A percentile compares a stretch with the other conserved stretches of the same genome.
Evolutionary conservation across 2,797 vertebrate genomes (phyloP).

Genomic region (Danio jaintianensis): DNA sequence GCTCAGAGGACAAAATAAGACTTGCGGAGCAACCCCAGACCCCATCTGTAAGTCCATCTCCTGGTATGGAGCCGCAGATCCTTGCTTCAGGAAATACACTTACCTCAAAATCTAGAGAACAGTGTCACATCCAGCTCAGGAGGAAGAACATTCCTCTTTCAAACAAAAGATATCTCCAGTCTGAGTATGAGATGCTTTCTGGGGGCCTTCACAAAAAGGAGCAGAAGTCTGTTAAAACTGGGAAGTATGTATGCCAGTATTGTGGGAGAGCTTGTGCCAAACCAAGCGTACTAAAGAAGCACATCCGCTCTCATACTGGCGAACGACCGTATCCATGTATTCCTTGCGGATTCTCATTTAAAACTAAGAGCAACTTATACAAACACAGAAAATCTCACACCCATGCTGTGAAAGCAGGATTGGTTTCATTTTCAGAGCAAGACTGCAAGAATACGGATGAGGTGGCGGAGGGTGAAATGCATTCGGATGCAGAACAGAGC

Average conservation of each 20-base stretch:
- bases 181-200: constrained; percentile 83
- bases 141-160: constrained; percentile 88
- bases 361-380: constrained; percentile 99
- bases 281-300: constrained; percentile 98
- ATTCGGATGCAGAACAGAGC: constrained; percentile 95
- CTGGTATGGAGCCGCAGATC: constrained; percentile 79
- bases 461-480: constrained; percentile 92
- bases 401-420: constrained; percentile 95
- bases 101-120: constrained; percentile 79
- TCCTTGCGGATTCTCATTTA: constrained; percentile 98
- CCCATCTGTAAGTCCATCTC: constrained; percentile 73
- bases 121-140: constrained; percentile 74
- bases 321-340: constrained; percentile 96
- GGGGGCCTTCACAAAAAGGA: constrained; percentile 90
- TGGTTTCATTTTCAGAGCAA: constrained; percentile 90
- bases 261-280: constrained; percentile 99
- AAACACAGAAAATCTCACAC: constrained; percentile 99
- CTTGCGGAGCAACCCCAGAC: constrained; percentile 40
- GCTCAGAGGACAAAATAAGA: constrained; percentile 51
- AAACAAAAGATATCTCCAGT: constrained; percentile 87
- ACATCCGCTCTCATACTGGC: constrained; percentile 97
- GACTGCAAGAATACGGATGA: constrained; percentile 87
- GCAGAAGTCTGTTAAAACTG: constrained; percentile 93
- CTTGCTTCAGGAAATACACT: constrained; percentile 81
- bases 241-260: constrained; percentile 98